phyloP scores from a whole-genome alignment of 2,113 vertebrate genomes.

The Arothron firmamentum region DNA sequence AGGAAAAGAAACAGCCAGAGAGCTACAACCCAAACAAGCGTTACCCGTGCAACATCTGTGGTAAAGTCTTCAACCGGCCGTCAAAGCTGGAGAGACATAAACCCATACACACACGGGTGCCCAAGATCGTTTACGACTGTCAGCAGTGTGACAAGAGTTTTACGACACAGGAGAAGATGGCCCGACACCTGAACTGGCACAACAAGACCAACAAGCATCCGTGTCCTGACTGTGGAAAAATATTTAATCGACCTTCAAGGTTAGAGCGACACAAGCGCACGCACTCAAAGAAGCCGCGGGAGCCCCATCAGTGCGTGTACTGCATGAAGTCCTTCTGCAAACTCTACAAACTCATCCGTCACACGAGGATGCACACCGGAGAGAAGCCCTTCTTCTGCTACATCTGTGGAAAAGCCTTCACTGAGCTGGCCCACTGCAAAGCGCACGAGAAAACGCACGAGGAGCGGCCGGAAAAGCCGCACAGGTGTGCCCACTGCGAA shows the following conservation, averaged over 20 bases:
- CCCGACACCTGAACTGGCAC: slow-evolving; percentile 54
- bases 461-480: slow-evolving; percentile 62
- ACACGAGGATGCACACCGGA: slow-evolving; percentile 64
- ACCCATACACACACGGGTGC: slow-evolving; percentile 37
- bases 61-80: slow-evolving; percentile 57
- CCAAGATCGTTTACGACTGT: slow-evolving; percentile 42
- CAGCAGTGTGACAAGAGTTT: slow-evolving; percentile 57
- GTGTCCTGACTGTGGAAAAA: slow-evolving; percentile 62
- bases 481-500: slow-evolving; percentile 45
- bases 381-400: slow-evolving; percentile 66
- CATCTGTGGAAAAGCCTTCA: slow-evolving; percentile 58
- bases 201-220: slow-evolving; percentile 60
- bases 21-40: slow-evolving; percentile 27
- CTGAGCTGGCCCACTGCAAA: slow-evolving; percentile 62
- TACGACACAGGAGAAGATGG: slow-evolving; percentile 50
- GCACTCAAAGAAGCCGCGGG: slow-evolving; percentile 54
- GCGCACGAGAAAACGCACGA: slow-evolving; percentile 61
- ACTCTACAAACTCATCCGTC: slow-evolving; percentile 59
- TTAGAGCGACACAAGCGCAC: slow-evolving; percentile 57
- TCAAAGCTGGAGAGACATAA: slow-evolving; percentile 57
- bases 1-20: slow-evolving; percentile 1
- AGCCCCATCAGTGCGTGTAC: slow-evolving; percentile 58
- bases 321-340: slow-evolving; percentile 57
- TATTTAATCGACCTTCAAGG: slow-evolving; percentile 61
- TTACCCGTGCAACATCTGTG: slow-evolving; percentile 49